Evolutionary conservation across 2,113 vertebrate species (phyloP).

Genomic region (Pomatorhinus ruficollis): DNA sequence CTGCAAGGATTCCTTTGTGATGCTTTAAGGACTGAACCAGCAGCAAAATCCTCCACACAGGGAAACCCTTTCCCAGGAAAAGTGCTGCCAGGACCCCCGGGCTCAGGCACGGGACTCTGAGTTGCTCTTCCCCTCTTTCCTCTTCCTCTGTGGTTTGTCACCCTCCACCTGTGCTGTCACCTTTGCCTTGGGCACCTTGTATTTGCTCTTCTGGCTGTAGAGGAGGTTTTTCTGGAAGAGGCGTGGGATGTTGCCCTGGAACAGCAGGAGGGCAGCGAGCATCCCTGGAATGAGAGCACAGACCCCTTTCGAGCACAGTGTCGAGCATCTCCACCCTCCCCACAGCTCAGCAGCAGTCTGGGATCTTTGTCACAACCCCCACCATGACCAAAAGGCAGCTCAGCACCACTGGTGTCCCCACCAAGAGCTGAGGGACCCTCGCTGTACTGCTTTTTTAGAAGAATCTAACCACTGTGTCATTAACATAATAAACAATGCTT

Average conservation of each 20-base stretch:
- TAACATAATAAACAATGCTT: not conserved
- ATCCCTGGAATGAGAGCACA: slow-evolving; percentile 75
- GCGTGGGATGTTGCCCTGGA: slow-evolving; percentile 83
- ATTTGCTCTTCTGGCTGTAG: slow-evolving; percentile 82
- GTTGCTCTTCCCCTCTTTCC: not conserved
- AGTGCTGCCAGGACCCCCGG: not conserved
- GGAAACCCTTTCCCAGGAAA: not conserved
- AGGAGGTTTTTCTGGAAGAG: slow-evolving; percentile 84
- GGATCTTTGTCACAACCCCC: not conserved
- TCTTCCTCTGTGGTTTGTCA: fast-evolving
- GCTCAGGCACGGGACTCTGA: not conserved
- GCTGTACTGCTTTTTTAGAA: too few species aligned
- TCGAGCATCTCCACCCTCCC: fast-evolving
- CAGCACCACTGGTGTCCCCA: not conserved
- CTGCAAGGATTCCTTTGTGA: not conserved
- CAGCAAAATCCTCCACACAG: fast-evolving
- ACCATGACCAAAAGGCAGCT: not conserved
- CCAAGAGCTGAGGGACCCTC: not conserved
- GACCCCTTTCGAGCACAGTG: fast-evolving
- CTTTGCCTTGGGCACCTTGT: slow-evolving; percentile 77
- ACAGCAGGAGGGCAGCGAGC: slow-evolving; percentile 82
- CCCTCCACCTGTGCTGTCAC: fast-evolving
- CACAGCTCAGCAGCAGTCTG: fast-evolving
- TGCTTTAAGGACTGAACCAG: fast-evolving
- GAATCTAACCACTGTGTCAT: not conserved